Evolutionary conservation across 2,888 invertebrate genomes (phyloP), one percentile per base, ranked within the genome.

Genomic region (Diabrotica balteata): DNA sequence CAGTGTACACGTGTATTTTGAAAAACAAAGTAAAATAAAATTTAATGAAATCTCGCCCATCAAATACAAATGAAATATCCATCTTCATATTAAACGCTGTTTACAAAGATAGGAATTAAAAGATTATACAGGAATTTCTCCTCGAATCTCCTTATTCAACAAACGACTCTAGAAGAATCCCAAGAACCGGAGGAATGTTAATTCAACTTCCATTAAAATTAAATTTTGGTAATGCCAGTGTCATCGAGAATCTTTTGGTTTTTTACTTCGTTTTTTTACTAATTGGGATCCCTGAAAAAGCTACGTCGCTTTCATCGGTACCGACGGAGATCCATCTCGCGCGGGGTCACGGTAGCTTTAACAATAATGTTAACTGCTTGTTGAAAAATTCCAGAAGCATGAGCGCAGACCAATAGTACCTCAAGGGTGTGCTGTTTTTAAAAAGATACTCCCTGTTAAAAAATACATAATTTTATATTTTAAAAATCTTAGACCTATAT

Each of bases 341-440:
- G 45, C 10, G 60, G 59, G 58, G 62, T 46, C 59, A 60, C 69
- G 66, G 69, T 69, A 69, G 69, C 69, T 66, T 69, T 52, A 63
- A 66, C 66, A 67, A 67, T 67, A 64, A 64, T 67, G 66, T 69
- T 66, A 69, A 69, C 62, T 58, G 66, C 63, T 64, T 67, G 59
- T 57, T 58, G 11, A 10, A 59, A 61, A 66, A 67, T 70, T 59
- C 67, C 59, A 50, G 44, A 59, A 59, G 51, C 51, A 59, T 59
- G 3, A 32, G 5, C 32, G 32, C 5, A 32, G 32, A 32, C 32
- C 32, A 32, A 32, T 32, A 32, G 4, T 32, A 5, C 0, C 32
- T 32, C 5, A 32, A 5, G 32, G 32, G 32, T 32, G 32, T 2
- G 5, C 3, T 32, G 32, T 32, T 32, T 32, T 32, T 32, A 32